These are phyloP conservation scores for Scolopax mira DNA, from an alignment of 2,113 vertebrate species.

Conservation along the genomic window DNA sequence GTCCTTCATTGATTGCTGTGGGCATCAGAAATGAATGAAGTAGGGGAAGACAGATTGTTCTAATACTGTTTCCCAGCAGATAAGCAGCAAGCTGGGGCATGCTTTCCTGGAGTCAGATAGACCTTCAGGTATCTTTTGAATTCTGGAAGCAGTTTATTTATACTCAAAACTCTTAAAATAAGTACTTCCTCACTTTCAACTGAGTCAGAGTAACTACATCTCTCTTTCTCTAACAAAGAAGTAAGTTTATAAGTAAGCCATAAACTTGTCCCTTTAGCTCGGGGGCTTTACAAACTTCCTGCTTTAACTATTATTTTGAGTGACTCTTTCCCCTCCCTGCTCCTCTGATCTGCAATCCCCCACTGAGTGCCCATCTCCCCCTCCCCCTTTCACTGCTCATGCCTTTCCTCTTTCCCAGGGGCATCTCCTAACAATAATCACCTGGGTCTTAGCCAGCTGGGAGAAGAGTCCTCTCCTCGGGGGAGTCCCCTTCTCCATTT, in stretches of 20 bases:
- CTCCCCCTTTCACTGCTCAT: neutral
- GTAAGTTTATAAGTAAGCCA: neutral
- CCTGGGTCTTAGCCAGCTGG: neutral
- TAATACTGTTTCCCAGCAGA: neutral
- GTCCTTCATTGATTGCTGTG: slow-evolving; percentile 26
- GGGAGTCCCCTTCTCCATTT: neutral
- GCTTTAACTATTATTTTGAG: neutral
- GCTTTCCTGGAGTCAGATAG: neutral
- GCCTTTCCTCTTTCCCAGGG: neutral
- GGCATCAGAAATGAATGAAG: slow-evolving; percentile 30
- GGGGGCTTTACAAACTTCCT: neutral
- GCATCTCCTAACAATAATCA: neutral
- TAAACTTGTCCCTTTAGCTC: neutral
- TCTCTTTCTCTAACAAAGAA: neutral
- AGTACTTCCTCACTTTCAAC: neutral
- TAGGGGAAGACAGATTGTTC: neutral
- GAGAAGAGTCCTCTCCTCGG: neutral
- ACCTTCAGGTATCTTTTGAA: neutral
- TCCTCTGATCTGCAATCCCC: neutral
- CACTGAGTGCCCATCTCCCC: neutral
- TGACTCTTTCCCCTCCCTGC: neutral
- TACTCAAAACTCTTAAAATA: slow-evolving; percentile 15
- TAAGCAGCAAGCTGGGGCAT: neutral
- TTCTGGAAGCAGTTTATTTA: slow-evolving; percentile 5
- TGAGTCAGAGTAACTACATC: neutral